Evolutionary conservation across 2,888 invertebrate genomes (phyloP), one percentile per base, ranked within the genome.

Genomic region (Spisula subtruncata): DNA sequence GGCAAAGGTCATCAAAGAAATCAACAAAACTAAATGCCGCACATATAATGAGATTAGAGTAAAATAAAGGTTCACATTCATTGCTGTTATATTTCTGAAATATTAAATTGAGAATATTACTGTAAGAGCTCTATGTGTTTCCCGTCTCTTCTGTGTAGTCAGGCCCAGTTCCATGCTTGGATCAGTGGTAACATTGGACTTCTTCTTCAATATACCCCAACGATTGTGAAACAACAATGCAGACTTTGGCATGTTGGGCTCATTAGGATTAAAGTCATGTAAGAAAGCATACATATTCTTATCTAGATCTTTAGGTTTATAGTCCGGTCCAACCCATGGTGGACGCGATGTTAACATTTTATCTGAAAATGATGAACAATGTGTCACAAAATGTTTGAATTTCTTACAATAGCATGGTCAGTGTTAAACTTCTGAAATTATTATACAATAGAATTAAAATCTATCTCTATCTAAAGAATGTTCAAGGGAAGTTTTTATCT

Each of bases 241-340:
- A 18, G 95, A 94, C 81, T 93, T 93, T 25, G 95, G 95, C 71
- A 94, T 86, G 51, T 93, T 92, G 12, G 96, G 96, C 35, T 96
- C 96, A 89, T 96, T 96, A 18, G 96, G 94, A 89, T 96, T 96
- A 56, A 91, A 93, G 32, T 95, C 96, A 32, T 95, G 92, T 8
- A 95, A 79, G 86, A 96, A 89, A 14, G 96, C 96, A 83, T 94
- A 93, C 85, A 93, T 92, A 5, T 96, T 94, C 46, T 92, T 93
- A 46, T 95, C 94, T 8, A 96, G 88, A 90, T 96, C 96, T 86
- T 94, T 94, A 10, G 96, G 96, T 14, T 94, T 93, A 54, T 92
- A 90, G 84, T 96, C 96, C 0, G 96, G 95, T 1, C 95, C 94
- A 56, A 94, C 92, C 96, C 96, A 96, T 12, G 95, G 95, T 18